Conservation (phyloP, 1,140 invertebrate genomes). For the Pogonognathellus flavescens region DNA sequence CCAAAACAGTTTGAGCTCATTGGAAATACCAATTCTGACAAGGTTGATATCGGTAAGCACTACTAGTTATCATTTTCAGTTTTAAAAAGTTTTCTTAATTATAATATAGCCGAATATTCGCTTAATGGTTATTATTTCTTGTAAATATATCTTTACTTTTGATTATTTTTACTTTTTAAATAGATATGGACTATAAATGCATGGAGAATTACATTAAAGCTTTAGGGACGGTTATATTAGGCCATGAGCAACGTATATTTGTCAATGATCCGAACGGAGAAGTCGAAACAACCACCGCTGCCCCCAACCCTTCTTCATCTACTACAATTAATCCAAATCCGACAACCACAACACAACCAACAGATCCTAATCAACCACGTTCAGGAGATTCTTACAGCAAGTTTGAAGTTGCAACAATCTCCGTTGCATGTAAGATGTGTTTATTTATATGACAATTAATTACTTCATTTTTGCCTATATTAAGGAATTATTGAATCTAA, state of each 20-base stretch:
- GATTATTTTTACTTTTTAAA: no score
- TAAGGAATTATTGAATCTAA: neutral
- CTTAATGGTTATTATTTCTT: no score
- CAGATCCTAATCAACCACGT: neutral
- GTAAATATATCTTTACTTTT: no score
- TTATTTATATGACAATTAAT: neutral
- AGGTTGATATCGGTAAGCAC: neutral
- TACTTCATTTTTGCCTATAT: neutral
- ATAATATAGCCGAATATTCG: no score
- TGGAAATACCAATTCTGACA: neutral
- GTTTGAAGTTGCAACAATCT: neutral
- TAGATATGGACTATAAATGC: slow-evolving; percentile 40
- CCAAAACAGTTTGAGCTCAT: neutral
- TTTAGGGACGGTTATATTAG: neutral
- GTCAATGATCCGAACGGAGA: neutral
- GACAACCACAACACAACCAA: neutral
- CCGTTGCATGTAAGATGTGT: slow-evolving; percentile 5
- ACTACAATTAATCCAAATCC: neutral
- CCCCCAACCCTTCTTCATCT: no score
- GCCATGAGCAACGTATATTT: slow-evolving; percentile 9
- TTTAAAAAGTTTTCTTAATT: no score
- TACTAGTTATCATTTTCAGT: no score
- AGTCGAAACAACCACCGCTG: neutral
- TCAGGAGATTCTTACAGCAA: neutral
- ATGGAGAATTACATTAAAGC: slow-evolving; percentile 28